A percentile compares a stretch with the other conserved stretches of the same genome.
These are phyloP conservation scores for Andrena bicolor DNA, from an alignment of 2,888 invertebrate genomes.

Conservation along the genomic window DNA sequence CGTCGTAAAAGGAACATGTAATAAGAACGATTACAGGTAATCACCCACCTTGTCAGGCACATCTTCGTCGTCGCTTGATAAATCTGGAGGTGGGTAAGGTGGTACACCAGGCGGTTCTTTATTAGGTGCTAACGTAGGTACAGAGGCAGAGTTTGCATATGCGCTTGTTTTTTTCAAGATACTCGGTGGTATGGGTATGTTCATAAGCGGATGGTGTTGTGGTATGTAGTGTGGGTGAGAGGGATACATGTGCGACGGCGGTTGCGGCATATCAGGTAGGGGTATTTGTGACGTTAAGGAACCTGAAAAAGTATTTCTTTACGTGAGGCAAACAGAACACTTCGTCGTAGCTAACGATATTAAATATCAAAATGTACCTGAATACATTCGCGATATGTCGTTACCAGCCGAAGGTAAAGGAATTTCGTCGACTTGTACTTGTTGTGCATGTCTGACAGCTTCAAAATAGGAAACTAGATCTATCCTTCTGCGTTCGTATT, in stretches of 20 bases:
- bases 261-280: constrained; percentile 85
- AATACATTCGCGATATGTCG: constrained; percentile 79
- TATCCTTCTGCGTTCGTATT: constrained; percentile 95
- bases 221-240: constrained; percentile 80
- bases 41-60: constrained; percentile 74
- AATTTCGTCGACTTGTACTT: constrained; percentile 97
- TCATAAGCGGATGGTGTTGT: constrained; percentile 85
- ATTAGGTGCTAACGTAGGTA: constrained; percentile 81
- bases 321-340: constrained; percentile 7
- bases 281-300: constrained; percentile 87
- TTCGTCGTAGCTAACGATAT: background rate
- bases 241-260: constrained; percentile 80
- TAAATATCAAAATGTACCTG: constrained; percentile 67
- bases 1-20: background rate
- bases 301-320: constrained; percentile 71
- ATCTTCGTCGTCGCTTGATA: constrained; percentile 88
- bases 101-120: constrained; percentile 95
- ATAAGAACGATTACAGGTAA: constrained; percentile 35
- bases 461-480: constrained; percentile 97
- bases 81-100: constrained; percentile 92
- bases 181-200: constrained; percentile 87
- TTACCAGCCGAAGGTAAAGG: constrained; percentile 90
- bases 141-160: constrained; percentile 82
- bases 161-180: constrained; percentile 92
- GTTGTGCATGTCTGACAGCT: constrained; percentile 97